Base-by-base conservation (phyloP, 2,888 invertebrate species). In the Lottia gigantea region DNA sequence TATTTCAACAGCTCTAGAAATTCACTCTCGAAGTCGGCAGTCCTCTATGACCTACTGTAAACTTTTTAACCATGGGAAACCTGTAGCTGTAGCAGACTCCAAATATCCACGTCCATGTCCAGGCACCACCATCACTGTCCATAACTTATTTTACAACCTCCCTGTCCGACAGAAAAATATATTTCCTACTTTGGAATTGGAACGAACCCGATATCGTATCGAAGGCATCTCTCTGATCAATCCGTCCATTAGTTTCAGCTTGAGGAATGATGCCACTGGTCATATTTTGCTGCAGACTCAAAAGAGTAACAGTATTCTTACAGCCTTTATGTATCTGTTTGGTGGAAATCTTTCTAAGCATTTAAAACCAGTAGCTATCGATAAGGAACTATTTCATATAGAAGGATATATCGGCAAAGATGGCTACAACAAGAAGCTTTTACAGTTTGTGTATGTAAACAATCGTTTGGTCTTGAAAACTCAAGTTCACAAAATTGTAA, bases 91-190 rank as follows among this genome's bases (percentile, higher is more conserved):
- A n/a, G 76, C 83, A 6, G 78, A 83, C 46, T 83, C 87, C 7
- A 70, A 76, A 62, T 70, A 74, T 15, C 80, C 77, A n/a, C 90
- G 94, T 77, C 92, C 93, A 8, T 91, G 92, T 62, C 89, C 88
- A 75, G 95, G 95, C 68, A 94, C 94, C 0, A 94, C 94, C 14
- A 91, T 94, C 14, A 92, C 92, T 66, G 90, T 94, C 62, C 90
- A 91, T 80, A 92, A 92, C 66, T 92, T 94, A 78, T 90, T 93
- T 77, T 89, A 91, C 81, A 92, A 92, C 80, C 85, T 91, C 15
- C 92, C 91, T 0, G 92, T 94, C 25, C 89, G 93, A 78, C 91
- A 90, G 76, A 91, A 91, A 80, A 82, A 89, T 62, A 88, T 92
- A 63, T 90, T 91, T 78, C 82, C 87, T 46, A 84, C 90, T 19